A percentile compares a stretch with the other conserved stretches of the same genome.
Conservation (phyloP, 2,113 vertebrate genomes). For the Forbesichthys papilliferus region DNA sequence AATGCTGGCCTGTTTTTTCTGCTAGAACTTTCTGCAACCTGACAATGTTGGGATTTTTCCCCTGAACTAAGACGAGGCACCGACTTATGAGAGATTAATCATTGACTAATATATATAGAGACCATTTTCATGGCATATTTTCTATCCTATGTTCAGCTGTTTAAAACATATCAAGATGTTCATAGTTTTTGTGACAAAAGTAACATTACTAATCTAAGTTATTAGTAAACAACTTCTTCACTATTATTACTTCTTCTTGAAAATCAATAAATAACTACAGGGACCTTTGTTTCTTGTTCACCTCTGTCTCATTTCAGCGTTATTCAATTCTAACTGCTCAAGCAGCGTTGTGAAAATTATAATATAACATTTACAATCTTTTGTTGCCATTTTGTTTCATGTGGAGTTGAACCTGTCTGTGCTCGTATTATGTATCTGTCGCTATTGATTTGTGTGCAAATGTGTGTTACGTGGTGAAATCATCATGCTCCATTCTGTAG, state of each 20-base stretch:
- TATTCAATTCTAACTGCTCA: background rate
- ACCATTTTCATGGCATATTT: no score
- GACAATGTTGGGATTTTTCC: background rate
- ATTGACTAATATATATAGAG: no score
- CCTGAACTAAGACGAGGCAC: constrained; percentile 14
- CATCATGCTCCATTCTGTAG: constrained; percentile 33
- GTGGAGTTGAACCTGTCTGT: background rate
- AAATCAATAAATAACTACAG: no score
- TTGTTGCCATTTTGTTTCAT: constrained; percentile 8
- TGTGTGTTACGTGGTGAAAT: constrained; percentile 34
- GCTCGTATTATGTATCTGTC: background rate
- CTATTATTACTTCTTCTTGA: no score
- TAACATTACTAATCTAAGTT: no score
- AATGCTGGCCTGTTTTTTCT: constrained; percentile 54
- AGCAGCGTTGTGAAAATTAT: background rate
- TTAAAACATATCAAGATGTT: no score
- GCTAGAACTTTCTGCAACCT: constrained; percentile 25
- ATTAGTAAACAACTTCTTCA: no score
- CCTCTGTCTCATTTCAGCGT: no score
- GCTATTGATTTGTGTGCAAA: background rate
- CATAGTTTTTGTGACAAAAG: no score
- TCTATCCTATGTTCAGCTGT: no score
- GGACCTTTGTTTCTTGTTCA: no score
- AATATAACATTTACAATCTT: constrained; percentile 4
- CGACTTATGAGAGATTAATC: background rate